A percentile compares a stretch with the other conserved stretches of the same genome.
phyloP scores from a whole-genome alignment of 2,888 invertebrate species.

The Idaea aversata region DNA sequence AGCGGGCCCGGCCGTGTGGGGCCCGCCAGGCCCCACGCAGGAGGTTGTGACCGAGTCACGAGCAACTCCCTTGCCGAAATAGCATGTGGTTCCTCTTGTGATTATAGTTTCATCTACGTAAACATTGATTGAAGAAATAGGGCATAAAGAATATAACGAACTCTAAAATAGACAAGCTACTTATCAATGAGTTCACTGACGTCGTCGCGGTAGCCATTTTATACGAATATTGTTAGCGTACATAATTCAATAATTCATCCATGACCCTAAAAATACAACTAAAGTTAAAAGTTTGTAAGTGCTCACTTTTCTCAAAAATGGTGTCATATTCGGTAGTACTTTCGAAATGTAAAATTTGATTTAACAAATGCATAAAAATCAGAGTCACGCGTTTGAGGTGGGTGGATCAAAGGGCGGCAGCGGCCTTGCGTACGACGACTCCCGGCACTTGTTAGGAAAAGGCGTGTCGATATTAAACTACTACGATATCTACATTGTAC shows the following conservation, averaged over 20 bases:
- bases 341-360: neutral
- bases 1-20: constrained; percentile 79
- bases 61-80: constrained; percentile 79
- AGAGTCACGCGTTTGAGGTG: constrained; percentile 76
- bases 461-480: constrained; percentile 77
- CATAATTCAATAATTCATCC: constrained; percentile 5
- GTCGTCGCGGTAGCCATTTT: constrained; percentile 3
- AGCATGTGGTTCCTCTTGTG: constrained; percentile 55
- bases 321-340: neutral
- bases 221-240: neutral
- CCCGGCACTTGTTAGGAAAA: constrained; percentile 80
- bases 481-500: constrained; percentile 49
- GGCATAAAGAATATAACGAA: neutral
- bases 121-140: neutral
- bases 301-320: neutral
- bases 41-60: constrained; percentile 81
- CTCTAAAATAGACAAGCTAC: neutral
- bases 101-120: constrained; percentile 3
- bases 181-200: constrained; percentile 1
- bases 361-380: constrained; percentile 63
- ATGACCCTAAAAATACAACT: neutral
- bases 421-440: constrained; percentile 77
- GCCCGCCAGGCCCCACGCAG: constrained; percentile 80
- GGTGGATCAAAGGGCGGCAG: constrained; percentile 80
- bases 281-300: neutral